Evolutionary conservation across 2,888 invertebrate species (phyloP), one percentile per base, ranked within the genome.

Genomic region (Trissolcus brochymenae): DNA sequence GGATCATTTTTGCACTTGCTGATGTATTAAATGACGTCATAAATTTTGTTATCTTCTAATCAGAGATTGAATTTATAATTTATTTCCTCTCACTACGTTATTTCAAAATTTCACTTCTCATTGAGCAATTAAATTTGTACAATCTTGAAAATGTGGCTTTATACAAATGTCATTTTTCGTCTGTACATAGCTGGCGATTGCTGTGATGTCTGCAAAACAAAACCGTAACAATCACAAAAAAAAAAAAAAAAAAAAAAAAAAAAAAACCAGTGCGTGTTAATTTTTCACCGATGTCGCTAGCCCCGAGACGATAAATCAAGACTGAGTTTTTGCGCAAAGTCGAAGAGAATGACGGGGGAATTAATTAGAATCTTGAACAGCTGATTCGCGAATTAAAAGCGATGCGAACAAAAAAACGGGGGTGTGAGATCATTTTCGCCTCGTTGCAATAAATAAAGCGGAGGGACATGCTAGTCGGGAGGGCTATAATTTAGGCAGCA

Each of bases 401-500:
- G 50, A 71, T 57, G 54, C 70, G 67, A 67, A 76, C 40, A 59
- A 61, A 74, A 19, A 51, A 19, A 19, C n/a, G n/a, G 2, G 51
- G 19, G 61, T 59, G 56, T 14, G 59, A 66, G 67, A 54, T 75
- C 79, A 57, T 67, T 75, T 68, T 46, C 59, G 68, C 65, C 70
- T 77, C 54, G 76, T 77, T 80, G 81, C 82, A 80, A 84, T 84
- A 84, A 84, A 84, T 84, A 84, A 83, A 71, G 35, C 73, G 70
- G 65, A 80, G 79, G 80, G 74, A 76, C 67, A 60, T 60, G 65
- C 81, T 82, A 81, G 83, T 84, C 84, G 83, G 82, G 82, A 83
- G 83, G 81, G 79, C 83, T 79, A 84, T 86, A 85, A 86, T 85
- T 86, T 84, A 86, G 84, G 82, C 81, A 81, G 81, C 79, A 79